phyloP scores from a whole-genome alignment of 2,113 vertebrate species.

The Cyanistes caeruleus region DNA sequence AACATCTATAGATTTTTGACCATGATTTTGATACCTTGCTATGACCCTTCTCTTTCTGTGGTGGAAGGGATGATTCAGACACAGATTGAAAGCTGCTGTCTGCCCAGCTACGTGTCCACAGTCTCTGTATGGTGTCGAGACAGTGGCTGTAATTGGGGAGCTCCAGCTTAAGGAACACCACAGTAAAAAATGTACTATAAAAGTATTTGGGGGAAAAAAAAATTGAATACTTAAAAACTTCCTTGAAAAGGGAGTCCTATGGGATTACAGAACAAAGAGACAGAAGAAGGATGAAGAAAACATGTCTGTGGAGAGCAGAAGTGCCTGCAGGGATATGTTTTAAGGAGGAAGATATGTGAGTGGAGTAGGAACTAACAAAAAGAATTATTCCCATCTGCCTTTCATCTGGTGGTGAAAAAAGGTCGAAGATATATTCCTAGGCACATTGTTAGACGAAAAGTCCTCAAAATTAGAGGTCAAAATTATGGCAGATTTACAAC shows the following conservation, averaged over 20 bases:
- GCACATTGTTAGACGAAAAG: constrained; percentile 1
- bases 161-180: not conserved
- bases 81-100: not conserved
- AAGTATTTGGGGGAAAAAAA: not conserved
- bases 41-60: not conserved
- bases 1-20: not conserved
- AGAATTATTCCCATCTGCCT: not conserved
- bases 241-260: not conserved
- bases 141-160: not conserved
- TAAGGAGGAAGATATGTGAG: not conserved
- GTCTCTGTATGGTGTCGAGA: not conserved
- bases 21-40: not conserved
- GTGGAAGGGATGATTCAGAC: not conserved
- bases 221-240: not conserved
- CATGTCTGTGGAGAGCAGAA: not conserved
- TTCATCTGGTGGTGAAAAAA: not conserved
- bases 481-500: constrained; percentile 11
- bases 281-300: not conserved
- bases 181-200: not conserved
- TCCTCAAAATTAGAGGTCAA: not conserved
- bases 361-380: not conserved
- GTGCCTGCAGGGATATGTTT: not conserved
- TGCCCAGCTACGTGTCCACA: not conserved
- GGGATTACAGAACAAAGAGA: not conserved
- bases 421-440: not conserved